Conservation (phyloP, 2,888 invertebrate genomes). For the Dicyrtomina minuta region DNA sequence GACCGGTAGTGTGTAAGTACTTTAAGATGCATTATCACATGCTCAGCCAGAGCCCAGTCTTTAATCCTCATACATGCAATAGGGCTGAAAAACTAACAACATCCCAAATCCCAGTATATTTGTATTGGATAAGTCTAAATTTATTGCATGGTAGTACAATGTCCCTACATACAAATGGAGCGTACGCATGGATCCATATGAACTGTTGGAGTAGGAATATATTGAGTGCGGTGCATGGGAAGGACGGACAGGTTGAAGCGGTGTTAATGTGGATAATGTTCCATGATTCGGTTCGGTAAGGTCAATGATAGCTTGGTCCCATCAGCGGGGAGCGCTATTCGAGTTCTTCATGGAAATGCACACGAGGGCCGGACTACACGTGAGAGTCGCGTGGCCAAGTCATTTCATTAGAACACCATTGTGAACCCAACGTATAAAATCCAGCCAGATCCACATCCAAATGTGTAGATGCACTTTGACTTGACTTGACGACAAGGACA, state of each 20-base stretch:
- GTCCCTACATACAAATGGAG: too few species aligned
- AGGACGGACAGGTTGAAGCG: slow-evolving; percentile 35
- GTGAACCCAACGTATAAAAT: slow-evolving; percentile 28
- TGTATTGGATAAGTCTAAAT: slow-evolving; percentile 1
- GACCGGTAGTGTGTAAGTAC: too few species aligned
- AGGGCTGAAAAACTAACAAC: too few species aligned
- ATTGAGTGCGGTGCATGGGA: background rate
- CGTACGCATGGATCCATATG: background rate
- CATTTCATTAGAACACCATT: slow-evolving; percentile 52
- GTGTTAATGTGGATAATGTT: slow-evolving; percentile 52
- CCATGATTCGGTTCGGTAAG: slow-evolving; percentile 43
- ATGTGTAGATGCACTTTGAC: slow-evolving; percentile 11
- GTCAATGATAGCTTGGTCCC: slow-evolving; percentile 52
- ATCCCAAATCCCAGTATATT: too few species aligned
- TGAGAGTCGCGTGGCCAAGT: slow-evolving; percentile 52
- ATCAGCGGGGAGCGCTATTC: too few species aligned
- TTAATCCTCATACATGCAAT: too few species aligned
- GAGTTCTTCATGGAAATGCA: slow-evolving; percentile 45
- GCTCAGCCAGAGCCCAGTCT: too few species aligned
- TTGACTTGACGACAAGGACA: slow-evolving; percentile 3
- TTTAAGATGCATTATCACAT: too few species aligned
- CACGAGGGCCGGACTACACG: slow-evolving; percentile 42
- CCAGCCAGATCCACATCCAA: too few species aligned
- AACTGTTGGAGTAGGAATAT: background rate
- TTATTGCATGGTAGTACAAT: background rate